Conservation (phyloP, 2,888 invertebrate genomes). For the Meiosimyza platycephala region DNA sequence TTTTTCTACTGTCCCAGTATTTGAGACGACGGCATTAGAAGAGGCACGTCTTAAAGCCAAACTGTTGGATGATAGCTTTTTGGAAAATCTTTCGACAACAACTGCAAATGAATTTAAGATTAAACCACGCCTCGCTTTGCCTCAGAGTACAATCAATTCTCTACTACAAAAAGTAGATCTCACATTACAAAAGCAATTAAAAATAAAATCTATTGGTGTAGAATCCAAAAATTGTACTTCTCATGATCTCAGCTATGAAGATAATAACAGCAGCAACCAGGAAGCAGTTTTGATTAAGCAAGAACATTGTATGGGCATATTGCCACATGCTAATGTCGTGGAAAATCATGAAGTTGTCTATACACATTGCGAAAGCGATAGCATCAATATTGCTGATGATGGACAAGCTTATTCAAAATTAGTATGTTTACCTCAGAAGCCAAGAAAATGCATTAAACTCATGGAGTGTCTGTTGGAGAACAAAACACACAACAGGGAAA, state of each 20-base stretch:
- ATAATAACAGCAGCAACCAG: not conserved
- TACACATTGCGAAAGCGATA: too few relatives aligned
- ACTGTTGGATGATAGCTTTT: conserved; percentile 57
- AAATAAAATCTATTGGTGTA: conserved; percentile 19
- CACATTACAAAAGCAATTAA: conserved; percentile 44
- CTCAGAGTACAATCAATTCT: conserved; percentile 55
- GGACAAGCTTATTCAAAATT: conserved; percentile 9
- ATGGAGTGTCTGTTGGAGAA: conserved; percentile 47
- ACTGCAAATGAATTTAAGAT: conserved; percentile 53
- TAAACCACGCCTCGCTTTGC: conserved; percentile 49
- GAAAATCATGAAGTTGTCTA: too few relatives aligned
- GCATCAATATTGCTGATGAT: not conserved
- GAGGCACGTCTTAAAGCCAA: conserved; percentile 49
- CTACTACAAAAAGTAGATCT: conserved; percentile 61
- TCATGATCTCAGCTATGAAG: not conserved
- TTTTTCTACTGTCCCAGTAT: conserved; percentile 43
- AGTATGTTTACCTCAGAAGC: conserved; percentile 5
- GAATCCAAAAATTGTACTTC: not conserved
- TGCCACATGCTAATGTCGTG: too few relatives aligned
- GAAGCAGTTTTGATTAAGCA: too few relatives aligned
- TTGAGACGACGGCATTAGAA: conserved; percentile 50
- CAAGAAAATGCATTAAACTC: conserved; percentile 42
- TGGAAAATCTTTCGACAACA: conserved; percentile 60
- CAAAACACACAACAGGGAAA: conserved; percentile 42
- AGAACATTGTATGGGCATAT: too few relatives aligned